phyloP scores from a whole-genome alignment of 2,888 invertebrate genomes.

The Diloba caeruleocephala region DNA sequence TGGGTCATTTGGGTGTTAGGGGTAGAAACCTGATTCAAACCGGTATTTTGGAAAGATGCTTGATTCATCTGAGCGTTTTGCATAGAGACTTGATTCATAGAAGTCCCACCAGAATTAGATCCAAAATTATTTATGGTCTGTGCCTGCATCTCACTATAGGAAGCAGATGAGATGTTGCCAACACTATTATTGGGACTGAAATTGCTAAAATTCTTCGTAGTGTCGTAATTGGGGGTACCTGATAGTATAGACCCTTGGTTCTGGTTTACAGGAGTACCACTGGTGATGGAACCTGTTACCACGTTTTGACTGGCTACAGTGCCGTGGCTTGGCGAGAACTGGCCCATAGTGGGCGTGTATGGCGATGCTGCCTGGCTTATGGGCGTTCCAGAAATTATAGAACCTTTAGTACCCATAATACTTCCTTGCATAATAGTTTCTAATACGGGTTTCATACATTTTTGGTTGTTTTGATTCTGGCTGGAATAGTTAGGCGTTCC shows the following conservation, averaged over 20 bases:
- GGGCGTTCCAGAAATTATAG: conserved; percentile 53
- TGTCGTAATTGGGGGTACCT: conserved; percentile 56
- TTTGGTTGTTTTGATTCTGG: conserved; percentile 59
- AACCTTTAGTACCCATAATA: conserved; percentile 71
- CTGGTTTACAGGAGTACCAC: conserved; percentile 54
- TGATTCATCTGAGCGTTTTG: too few relatives aligned
- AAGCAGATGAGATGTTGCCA: conserved; percentile 8
- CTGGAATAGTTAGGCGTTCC: conserved; percentile 66
- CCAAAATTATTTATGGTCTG: conserved; percentile 44
- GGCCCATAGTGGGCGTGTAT: conserved; percentile 52
- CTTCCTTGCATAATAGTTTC: conserved; percentile 82
- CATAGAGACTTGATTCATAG: conserved; percentile 26
- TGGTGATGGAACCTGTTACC: conserved; percentile 57
- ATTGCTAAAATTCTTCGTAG: conserved; percentile 29
- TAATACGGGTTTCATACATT: conserved; percentile 71
- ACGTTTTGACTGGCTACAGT: conserved; percentile 49
- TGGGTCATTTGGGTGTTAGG: conserved; percentile 14
- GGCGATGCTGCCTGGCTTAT: conserved; percentile 52
- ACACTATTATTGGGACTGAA: conserved; percentile 37
- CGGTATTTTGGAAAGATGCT: too few relatives aligned
- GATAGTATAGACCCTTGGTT: conserved; percentile 58
- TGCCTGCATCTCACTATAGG: conserved; percentile 8
- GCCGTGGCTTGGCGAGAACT: conserved; percentile 55
- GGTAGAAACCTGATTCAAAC: too few relatives aligned
- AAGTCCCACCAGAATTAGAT: conserved; percentile 52